phyloP scores from a whole-genome alignment of 2,113 vertebrate genomes.

The Engystomops pustulosus region DNA sequence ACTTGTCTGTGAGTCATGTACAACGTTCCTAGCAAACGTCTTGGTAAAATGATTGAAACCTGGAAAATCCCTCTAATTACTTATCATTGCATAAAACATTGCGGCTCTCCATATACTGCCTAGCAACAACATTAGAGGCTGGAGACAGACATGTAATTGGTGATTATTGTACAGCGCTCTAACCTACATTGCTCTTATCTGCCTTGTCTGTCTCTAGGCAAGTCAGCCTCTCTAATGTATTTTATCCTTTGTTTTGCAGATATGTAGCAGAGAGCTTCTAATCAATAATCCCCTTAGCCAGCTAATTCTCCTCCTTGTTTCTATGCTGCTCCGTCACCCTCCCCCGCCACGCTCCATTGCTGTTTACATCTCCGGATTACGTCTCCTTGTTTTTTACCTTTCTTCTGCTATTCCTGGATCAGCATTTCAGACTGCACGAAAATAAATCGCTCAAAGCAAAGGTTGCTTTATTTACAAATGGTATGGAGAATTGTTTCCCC shows the following conservation, averaged over 20 bases:
- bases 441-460: background rate
- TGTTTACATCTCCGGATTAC: constrained; percentile 13
- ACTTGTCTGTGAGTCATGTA: background rate
- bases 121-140: background rate
- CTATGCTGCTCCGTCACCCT: constrained; percentile 3
- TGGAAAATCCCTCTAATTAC: constrained; percentile 4
- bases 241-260: constrained; percentile 51
- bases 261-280: constrained; percentile 32
- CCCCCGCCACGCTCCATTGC: background rate
- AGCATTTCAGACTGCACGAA: background rate
- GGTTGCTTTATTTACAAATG: background rate
- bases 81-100: background rate
- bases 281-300: constrained; percentile 55
- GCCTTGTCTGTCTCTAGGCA: constrained; percentile 24
- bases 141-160: background rate
- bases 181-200: constrained; percentile 36
- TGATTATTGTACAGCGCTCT: background rate
- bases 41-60: background rate
- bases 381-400: background rate
- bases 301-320: constrained; percentile 52
- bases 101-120: background rate
- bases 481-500: background rate
- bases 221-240: constrained; percentile 15
- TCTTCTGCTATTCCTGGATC: background rate
- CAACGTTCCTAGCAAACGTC: background rate